A percentile compares a stretch with the other conserved stretches of the same genome.
These are phyloP conservation scores for Cuniculus paca DNA, from an alignment of 2,797 vertebrate species.

Conservation along the genomic window DNA sequence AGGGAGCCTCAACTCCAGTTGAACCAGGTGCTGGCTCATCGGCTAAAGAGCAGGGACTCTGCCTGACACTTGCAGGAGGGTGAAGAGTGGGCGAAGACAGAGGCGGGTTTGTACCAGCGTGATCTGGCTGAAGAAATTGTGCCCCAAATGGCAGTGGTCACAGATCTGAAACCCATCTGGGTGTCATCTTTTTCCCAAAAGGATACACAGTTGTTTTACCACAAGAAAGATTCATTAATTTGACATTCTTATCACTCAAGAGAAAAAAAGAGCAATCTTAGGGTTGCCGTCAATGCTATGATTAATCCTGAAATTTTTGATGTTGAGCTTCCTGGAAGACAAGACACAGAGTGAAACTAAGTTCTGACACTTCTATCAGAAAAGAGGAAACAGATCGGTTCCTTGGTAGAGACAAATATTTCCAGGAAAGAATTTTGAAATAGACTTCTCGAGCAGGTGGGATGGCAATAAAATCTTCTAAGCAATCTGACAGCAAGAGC, in stretches of 20 bases:
- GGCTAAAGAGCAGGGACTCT: background rate
- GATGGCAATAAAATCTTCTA: constrained; percentile 21
- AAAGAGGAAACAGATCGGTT: constrained; percentile 72
- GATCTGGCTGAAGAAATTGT: background rate
- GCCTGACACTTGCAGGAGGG: background rate
- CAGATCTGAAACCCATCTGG: background rate
- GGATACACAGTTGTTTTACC: background rate
- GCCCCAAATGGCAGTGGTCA: rapidly evolving
- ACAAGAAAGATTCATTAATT: background rate
- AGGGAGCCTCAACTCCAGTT: background rate
- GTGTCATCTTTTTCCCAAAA: constrained; percentile 26
- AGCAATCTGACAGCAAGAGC: background rate
- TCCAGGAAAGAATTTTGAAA: constrained; percentile 79
- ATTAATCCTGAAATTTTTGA: constrained; percentile 36
- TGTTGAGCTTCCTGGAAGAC: constrained; percentile 73
- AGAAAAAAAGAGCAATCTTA: background rate
- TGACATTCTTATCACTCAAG: background rate
- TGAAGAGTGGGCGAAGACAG: background rate
- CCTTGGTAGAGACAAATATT: constrained; percentile 51
- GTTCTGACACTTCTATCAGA: constrained; percentile 28
- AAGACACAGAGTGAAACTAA: constrained; percentile 65
- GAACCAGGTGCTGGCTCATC: background rate
- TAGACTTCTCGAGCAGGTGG: background rate
- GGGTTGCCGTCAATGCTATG: background rate
- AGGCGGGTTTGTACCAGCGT: background rate